Base-by-base conservation (phyloP, 2,113 vertebrate species). In the Ctenodactylus gundi region DNA sequence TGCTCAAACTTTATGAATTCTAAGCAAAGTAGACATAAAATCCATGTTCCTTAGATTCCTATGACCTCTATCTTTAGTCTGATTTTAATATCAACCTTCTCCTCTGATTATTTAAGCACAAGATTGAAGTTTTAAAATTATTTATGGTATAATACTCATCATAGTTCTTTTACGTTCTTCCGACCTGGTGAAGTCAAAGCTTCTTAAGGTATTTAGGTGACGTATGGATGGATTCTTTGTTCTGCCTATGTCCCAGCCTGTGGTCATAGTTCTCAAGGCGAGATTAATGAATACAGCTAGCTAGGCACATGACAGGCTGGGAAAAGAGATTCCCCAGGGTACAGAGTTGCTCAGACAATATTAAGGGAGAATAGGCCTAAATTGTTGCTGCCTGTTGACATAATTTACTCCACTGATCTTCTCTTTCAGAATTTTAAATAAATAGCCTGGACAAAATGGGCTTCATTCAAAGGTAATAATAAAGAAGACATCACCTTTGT, bases 391-490 rank as follows among this genome's bases (percentile, higher is more conserved):
- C 46, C 21, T 89, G 3, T 81, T 49, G 53, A 58, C 58, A 58
- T 70, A 88, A 88, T 88, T 80, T 90, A 3, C n/a, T 46, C 23
- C 44, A 23, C 1, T 31, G 41, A 57, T 87, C 20, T 78, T 46
- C 25, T 85, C 21, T 25, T 67, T 90, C 13, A 57, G 18, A n/a
- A 72, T 85, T 94, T 90, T 88, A 93, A n/a, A 80, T 65, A 82
- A 80, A 60, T 29, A 92, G 13, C 34, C 55, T 62, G 73, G 39
- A 68, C 14, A 92, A 68, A 92, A 57, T 8, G 5, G 8, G 4
- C 4, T 9, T 41, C 9, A 60, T 89, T 78, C 5, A 34, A 49
- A 57, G 17, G 57, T 53, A 86, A 76, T 41, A 85, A 90, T 78
- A 0, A n/a, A 49, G 49, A 78, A 67, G 36, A 49, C 41, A 62